Evolutionary conservation across 2,797 vertebrate genomes (phyloP), one percentile per base, ranked within the genome.

Genomic region (Gallinago stenura): DNA sequence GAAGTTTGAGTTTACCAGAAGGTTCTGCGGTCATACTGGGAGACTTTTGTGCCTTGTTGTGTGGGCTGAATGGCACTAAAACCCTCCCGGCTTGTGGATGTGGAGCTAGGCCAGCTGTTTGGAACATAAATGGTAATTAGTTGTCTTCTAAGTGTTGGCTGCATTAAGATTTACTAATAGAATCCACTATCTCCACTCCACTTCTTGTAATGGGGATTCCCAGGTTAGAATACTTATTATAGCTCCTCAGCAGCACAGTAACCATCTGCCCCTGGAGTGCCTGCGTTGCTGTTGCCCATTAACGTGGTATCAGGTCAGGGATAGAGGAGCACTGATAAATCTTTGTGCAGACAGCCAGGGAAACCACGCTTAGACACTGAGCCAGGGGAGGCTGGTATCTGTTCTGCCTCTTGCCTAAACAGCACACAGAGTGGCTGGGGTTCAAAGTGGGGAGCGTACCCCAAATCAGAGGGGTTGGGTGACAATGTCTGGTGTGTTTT

Each of bases 51-150:
- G 65, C 57, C 82, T 68, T 68, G 79, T 37, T 57, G 48, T 57
- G 85, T 95, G 89, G 89, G 93, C 51, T 88, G 77, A 41, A 46
- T 88, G 72, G 89, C 89, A 91, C 53, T 76, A 18, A 80, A 87
- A 33, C 41, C 54, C 54, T 92, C 62, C 12, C 69, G 64, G 56
- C 39, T 51, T 80, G 83, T 86, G 78, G 43, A 76, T 43, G 25
- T 89, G 92, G 95, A 96, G 70, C 83, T 41, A 10, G 46, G 84
- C 84, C 89, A 95, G 56, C 77, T 90, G 60, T 84, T 95, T 83
- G 64, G 83, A 70, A 50, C 24, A 20, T 7, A 82, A 87, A 71
- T 91, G 87, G 20, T 86, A 75, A 86, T 94, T 51, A 70, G 72
- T 61, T 72, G 35, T 60, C 77, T 90, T 91, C 70, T 91, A 50